Evolutionary conservation across 2,113 vertebrate species (phyloP), one percentile per base, ranked within the genome.

Genomic region (Apus apus): DNA sequence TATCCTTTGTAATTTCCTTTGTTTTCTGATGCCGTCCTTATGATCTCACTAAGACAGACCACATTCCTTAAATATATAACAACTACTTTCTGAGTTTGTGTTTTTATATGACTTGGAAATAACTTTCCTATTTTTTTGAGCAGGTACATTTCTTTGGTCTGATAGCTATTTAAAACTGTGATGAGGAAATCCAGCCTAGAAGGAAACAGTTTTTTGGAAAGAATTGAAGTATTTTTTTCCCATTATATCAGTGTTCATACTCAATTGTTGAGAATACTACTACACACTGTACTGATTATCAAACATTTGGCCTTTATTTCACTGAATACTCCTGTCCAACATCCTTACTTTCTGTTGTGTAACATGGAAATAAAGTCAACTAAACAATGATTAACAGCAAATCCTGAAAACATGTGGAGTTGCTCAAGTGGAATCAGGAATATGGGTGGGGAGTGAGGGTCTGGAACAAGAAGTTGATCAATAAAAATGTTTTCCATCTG

Each of bases 281-380:
- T 82, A 70, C 75, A 87, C 51, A 66, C 22, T 85, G 29, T 86
- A 81, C 27, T 80, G 71, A 91, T 91, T 94, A 68, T 91, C 76
- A 85, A 92, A 87, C 56, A 81, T 88, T 85, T 97, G 95, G 82
- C 80, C 26, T 84, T 92, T 87, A 64, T 93, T 96, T 96, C 60
- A 79, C 62, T 89, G 32, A 95, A 61, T 50, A 66, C 36, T 77
- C 57, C 77, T 92, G 54, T 85, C 79, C 95, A 77, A 45, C 32
- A 67, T 68, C 26, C 67, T 56, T 84, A 65, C 26, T 91, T 89
- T 73, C 84, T 92, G 50, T 93, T 95, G 93, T 84, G 81, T 83
- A 97, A 96, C 43, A 91, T 87, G 83, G 85, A 89, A 95, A 91
- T 70, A 88, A 91, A 85, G 34, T 76, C 57, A 91, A 18, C 46